A percentile compares a stretch with the other conserved stretches of the same genome.
These are phyloP conservation scores for Podilymbus podiceps DNA, from an alignment of 2,113 vertebrate genomes.

Conservation along the genomic window DNA sequence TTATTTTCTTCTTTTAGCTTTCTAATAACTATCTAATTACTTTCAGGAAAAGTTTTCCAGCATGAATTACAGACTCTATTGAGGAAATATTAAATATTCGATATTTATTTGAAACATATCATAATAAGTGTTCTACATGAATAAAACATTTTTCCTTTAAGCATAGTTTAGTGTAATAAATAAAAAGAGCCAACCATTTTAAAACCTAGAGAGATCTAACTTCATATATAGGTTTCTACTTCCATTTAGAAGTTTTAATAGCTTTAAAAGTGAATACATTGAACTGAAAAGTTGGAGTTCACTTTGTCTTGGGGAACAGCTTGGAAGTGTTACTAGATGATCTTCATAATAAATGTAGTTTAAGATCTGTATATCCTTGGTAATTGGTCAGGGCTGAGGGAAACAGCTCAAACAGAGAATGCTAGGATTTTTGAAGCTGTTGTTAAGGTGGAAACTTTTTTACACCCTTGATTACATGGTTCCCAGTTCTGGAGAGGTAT, in stretches of 20 bases:
- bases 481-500: not conserved
- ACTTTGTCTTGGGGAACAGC: not conserved
- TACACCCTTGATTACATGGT: not conserved
- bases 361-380: not conserved
- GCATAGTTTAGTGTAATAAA: not conserved
- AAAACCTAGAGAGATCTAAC: not conserved
- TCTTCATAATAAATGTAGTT: not conserved
- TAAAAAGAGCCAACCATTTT: not conserved
- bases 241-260: not conserved
- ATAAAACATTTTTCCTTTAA: conserved; percentile 26
- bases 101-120: not conserved
- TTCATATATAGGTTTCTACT: not conserved
- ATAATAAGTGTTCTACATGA: not conserved
- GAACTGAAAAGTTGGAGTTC: not conserved
- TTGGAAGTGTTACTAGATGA: not conserved
- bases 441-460: not conserved
- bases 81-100: not conserved
- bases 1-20: not conserved
- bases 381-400: not conserved
- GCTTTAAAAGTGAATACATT: not conserved
- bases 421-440: not conserved
- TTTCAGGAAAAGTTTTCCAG: not conserved
- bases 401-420: not conserved
- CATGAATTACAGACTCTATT: not conserved
- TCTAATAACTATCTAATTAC: not conserved